A percentile compares a stretch with the other conserved stretches of the same genome.
These are phyloP conservation scores for Motacilla tschutschensis DNA, from an alignment of 2,113 vertebrate genomes.

Conservation along the genomic window DNA sequence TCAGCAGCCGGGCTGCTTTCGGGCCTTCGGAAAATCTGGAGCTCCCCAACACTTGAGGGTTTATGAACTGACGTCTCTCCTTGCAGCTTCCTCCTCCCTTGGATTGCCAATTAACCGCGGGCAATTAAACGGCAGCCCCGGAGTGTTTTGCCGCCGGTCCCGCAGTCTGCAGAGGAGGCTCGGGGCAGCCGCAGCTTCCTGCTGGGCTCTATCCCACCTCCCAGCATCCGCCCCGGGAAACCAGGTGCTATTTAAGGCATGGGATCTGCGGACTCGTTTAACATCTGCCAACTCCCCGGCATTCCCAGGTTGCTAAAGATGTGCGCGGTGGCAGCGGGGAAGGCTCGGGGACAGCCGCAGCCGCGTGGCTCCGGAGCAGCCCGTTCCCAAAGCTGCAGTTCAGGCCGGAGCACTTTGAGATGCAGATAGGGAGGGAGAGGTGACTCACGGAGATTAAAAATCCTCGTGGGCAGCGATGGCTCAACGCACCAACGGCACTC, in stretches of 20 bases:
- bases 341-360: not conserved
- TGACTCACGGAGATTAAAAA: not conserved
- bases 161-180: not conserved
- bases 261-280: not conserved
- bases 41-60: not conserved
- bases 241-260: not conserved
- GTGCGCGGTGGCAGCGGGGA: accelerated
- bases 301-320: not conserved
- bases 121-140: not conserved
- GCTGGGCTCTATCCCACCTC: not conserved
- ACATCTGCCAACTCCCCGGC: not conserved
- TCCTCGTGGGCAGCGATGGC: not conserved
- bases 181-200: not conserved
- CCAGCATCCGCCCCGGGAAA: not conserved
- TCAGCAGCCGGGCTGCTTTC: not conserved
- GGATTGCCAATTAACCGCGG: not conserved
- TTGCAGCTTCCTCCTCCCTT: not conserved
- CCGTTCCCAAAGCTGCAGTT: not conserved
- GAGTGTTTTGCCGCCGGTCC: not conserved
- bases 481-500: not conserved
- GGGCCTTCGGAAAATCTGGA: not conserved
- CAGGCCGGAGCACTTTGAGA: not conserved
- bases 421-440: conserved; percentile 22
- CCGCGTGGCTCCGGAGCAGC: not conserved
- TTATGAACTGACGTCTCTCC: not conserved